phyloP scores from a whole-genome alignment of 2,113 vertebrate species.

The Opisthocomus hoazin region DNA sequence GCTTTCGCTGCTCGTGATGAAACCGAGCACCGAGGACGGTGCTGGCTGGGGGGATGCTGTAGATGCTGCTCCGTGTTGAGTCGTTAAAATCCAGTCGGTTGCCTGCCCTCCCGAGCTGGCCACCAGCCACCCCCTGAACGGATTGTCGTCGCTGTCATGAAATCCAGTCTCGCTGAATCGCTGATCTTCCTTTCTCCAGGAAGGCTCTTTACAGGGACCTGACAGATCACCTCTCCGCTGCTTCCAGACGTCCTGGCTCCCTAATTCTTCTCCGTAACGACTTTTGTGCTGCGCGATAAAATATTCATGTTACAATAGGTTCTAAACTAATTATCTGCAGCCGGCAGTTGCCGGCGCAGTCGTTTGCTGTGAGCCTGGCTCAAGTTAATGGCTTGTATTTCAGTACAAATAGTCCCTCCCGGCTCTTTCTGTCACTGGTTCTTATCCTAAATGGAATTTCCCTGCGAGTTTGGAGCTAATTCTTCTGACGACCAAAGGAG shows the following conservation, averaged over 20 bases:
- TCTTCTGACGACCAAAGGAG: conserved; percentile 41
- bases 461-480: conserved; percentile 48
- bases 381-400: conserved; percentile 73
- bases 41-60: not conserved
- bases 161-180: conserved; percentile 42
- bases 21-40: not conserved
- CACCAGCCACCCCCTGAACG: not conserved
- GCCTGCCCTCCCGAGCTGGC: not conserved
- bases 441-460: conserved; percentile 74
- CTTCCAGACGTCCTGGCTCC: conserved; percentile 52
- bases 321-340: conserved; percentile 78
- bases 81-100: not conserved
- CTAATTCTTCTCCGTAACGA: conserved; percentile 76
- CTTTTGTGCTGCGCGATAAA: conserved; percentile 74
- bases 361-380: conserved; percentile 70
- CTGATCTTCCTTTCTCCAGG: conserved; percentile 35
- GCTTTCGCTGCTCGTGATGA: not conserved
- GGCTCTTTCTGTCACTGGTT: conserved; percentile 68
- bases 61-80: not conserved
- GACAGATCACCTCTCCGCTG: conserved; percentile 63
- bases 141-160: conserved; percentile 41
- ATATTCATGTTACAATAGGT: conserved; percentile 79
- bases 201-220: conserved; percentile 55
- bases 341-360: conserved; percentile 62
- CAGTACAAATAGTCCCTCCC: conserved; percentile 74